Percentiles rank a stretch among this genome's conserved stretches.
phyloP scores from a whole-genome alignment of 2,888 invertebrate species.

The Ochlodes sylvanus region DNA sequence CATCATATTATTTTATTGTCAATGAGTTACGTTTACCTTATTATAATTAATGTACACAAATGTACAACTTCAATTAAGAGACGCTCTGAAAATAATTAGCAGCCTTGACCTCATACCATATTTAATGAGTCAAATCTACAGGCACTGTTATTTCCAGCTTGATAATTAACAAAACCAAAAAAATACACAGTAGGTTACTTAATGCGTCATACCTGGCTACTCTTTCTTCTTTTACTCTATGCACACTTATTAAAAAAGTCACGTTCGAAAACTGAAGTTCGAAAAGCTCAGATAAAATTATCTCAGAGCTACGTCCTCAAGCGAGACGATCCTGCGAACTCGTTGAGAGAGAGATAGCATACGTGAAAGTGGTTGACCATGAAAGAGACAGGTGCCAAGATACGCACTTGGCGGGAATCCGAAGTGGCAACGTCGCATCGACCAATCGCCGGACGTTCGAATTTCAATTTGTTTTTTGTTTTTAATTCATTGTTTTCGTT shows the following conservation, averaged over 20 bases:
- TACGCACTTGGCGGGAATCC: constrained; percentile 71
- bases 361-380: constrained; percentile 43
- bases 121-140: neutral
- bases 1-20: too few relatives aligned
- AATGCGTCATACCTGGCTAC: constrained; percentile 45
- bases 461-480: constrained; percentile 64
- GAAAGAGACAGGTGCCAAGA: constrained; percentile 53
- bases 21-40: neutral
- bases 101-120: constrained; percentile 22
- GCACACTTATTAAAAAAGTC: constrained; percentile 65
- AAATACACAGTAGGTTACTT: constrained; percentile 6
- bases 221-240: constrained; percentile 61
- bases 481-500: constrained; percentile 54
- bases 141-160: too few relatives aligned
- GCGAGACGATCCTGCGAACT: constrained; percentile 81
- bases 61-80: neutral
- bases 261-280: constrained; percentile 65
- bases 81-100: constrained; percentile 5
- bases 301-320: constrained; percentile 82
- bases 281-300: constrained; percentile 78
- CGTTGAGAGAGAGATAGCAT: constrained; percentile 58
- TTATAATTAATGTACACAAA: neutral
- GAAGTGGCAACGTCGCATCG: constrained; percentile 80
- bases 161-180: constrained; percentile 2
- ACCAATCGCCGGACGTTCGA: constrained; percentile 77